Evolutionary conservation across 1,140 invertebrate species (phyloP), one percentile per base, ranked within the genome.

Genomic region (Drosophila rufa): DNA sequence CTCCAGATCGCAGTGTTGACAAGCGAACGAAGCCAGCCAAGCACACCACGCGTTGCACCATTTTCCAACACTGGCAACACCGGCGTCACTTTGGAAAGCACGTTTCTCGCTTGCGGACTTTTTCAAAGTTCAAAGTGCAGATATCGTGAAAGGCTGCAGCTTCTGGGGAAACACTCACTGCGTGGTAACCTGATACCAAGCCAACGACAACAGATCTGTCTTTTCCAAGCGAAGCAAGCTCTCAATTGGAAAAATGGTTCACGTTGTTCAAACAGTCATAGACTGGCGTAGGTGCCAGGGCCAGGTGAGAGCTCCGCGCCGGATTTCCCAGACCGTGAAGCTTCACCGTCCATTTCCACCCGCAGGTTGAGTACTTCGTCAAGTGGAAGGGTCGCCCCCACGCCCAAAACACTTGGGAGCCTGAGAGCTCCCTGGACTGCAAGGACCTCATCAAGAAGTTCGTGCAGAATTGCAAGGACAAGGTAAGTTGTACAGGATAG

Each of bases 301-400:
- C 5, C 27, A 30, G 27, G 27, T 30, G 5, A 30, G 27, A 6
- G 27, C 5, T 30, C 27, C 27, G 5, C 27, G 22, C 19, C 15
- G 27, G 4, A 8, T 19, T 46, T 14, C 9, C 55, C 6, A 7
- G n/a, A 14, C 19, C 15, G n/a, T 12, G 19, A 17, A 40, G 12
- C 22, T 36, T 17, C 22, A 48, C 12, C 17, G n/a, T 15, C 53
- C 33, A 27, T 33, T 53, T 7, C 15, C n/a, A 7, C 17, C 22
- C 8, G 96, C 94, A 87, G 83, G 95, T 96, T 1, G 97, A 98
- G 92, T 98, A 98, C 92, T 95, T 96, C 43, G 90, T 98, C 0
- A 98, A 98, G 93, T 98, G 97, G 97, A 98, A 98, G 94, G 97
- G 95, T 4, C 98, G 98, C 92, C 95, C 95, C 3, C 95, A 96